Conservation (phyloP, 1,140 invertebrate genomes). For the Latrodectus geometricus region DNA sequence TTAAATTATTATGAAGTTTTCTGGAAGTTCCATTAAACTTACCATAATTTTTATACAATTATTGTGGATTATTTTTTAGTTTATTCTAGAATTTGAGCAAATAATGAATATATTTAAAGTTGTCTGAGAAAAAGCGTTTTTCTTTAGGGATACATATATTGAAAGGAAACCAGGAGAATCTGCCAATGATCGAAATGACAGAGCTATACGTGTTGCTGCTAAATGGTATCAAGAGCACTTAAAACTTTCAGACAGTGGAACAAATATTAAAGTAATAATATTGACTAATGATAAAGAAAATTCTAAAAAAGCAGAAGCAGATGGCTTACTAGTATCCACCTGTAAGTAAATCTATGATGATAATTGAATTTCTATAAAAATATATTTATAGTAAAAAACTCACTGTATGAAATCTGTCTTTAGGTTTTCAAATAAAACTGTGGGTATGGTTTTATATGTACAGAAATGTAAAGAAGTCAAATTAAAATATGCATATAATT, state of each 20-base stretch:
- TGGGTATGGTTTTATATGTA: too few relatives aligned
- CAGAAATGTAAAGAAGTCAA: too few relatives aligned
- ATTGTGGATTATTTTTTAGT: too few relatives aligned
- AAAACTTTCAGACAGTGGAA: constrained; percentile 63
- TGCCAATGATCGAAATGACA: constrained; percentile 91
- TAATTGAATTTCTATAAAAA: background rate
- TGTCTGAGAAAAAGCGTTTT: background rate
- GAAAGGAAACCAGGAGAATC: constrained; percentile 84
- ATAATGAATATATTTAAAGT: background rate
- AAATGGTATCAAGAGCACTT: constrained; percentile 83
- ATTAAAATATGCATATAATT: too few relatives aligned
- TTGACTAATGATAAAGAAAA: constrained; percentile 90
- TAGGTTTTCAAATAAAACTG: too few relatives aligned
- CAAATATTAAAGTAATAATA: constrained; percentile 76
- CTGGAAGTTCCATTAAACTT: too few relatives aligned
- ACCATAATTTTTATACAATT: too few relatives aligned
- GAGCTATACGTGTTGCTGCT: constrained; percentile 84
- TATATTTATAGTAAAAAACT: background rate
- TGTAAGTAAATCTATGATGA: constrained; percentile 71
- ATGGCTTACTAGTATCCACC: constrained; percentile 78
- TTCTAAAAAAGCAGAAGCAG: constrained; percentile 77
- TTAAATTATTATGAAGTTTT: background rate
- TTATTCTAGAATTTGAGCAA: too few relatives aligned
- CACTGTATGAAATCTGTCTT: too few relatives aligned
- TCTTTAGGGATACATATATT: constrained; percentile 85